A percentile compares a stretch with the other conserved stretches of the same genome.
phyloP scores from a whole-genome alignment of 2,888 invertebrate species.

The Leptinotarsa juncta region DNA sequence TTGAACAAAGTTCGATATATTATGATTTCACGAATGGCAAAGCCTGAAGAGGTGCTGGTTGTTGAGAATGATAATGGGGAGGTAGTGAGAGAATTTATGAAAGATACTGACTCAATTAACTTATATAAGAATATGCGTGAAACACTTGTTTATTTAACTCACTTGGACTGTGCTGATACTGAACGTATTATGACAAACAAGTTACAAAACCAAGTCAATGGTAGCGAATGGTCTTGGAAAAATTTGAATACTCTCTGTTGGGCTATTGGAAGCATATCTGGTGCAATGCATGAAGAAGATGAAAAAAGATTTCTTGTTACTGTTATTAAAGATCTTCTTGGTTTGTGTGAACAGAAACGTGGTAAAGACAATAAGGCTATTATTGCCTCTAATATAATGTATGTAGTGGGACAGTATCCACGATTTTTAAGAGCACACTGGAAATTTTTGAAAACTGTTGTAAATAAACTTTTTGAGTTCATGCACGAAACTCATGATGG shows the following conservation, averaged over 20 bases:
- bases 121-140: slow-evolving; percentile 99
- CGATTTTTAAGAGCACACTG: slow-evolving; percentile 98
- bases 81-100: slow-evolving; percentile 99
- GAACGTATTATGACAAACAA: slow-evolving; percentile 99
- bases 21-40: slow-evolving; percentile 99
- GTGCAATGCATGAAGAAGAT: slow-evolving; percentile 99
- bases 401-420: slow-evolving; percentile 99
- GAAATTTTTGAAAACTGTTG: slow-evolving; percentile 99
- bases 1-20: slow-evolving; percentile 91
- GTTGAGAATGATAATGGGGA: slow-evolving; percentile 99
- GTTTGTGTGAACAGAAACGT: slow-evolving; percentile 97
- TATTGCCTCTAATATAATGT: slow-evolving; percentile 99
- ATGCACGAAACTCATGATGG: slow-evolving; percentile 99
- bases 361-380: slow-evolving; percentile 99
- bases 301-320: slow-evolving; percentile 98
- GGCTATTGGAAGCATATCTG: slow-evolving; percentile 93
- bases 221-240: slow-evolving; percentile 99
- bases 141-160: slow-evolving; percentile 96
- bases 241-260: slow-evolving; percentile 99
- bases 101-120: slow-evolving; percentile 99
- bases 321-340: slow-evolving; percentile 97
- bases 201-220: slow-evolving; percentile 97
- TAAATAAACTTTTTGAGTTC: slow-evolving; percentile 99
- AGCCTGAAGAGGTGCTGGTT: slow-evolving; percentile 98
- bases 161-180: slow-evolving; percentile 97